Conservation (phyloP, 2,113 vertebrate species). For the Camelus bactrianus region DNA sequence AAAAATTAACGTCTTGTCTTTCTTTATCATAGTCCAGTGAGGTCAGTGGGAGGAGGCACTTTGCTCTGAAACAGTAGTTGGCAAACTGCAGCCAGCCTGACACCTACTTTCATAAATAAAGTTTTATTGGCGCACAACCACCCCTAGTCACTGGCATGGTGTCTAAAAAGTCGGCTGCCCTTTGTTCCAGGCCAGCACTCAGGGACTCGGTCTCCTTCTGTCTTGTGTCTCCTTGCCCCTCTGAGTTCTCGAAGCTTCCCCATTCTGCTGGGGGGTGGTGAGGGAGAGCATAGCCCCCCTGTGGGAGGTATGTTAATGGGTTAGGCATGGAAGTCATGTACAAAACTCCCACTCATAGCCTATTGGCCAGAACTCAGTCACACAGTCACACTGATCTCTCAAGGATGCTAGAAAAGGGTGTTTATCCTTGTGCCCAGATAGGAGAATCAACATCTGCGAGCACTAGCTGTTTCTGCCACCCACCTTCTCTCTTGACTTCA, state of each 20-base stretch:
- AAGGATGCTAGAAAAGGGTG: accelerated
- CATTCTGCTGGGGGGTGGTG: too few relatives aligned
- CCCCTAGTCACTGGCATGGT: accelerated
- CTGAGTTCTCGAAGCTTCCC: too few relatives aligned
- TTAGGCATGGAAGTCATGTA: too few relatives aligned
- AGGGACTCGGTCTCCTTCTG: accelerated
- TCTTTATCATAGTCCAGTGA: background rate
- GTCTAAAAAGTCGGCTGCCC: accelerated
- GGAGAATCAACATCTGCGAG: accelerated
- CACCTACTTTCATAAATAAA: background rate
- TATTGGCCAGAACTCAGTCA: background rate
- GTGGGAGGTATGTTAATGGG: accelerated
- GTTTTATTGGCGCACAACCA: background rate
- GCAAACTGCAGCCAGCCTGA: background rate
- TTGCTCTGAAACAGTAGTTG: background rate
- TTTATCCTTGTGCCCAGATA: too few relatives aligned
- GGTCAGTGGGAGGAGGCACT: accelerated
- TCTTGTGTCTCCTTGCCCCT: accelerated
- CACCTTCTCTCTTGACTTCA: background rate
- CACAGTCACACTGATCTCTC: background rate
- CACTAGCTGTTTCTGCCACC: accelerated
- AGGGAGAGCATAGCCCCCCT: accelerated
- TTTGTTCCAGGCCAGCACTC: accelerated
- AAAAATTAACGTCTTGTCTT: background rate
- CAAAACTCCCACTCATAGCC: accelerated